These are phyloP conservation scores for Lerema accius DNA, from an alignment of 1,140 invertebrate genomes.

Conservation along the genomic window DNA sequence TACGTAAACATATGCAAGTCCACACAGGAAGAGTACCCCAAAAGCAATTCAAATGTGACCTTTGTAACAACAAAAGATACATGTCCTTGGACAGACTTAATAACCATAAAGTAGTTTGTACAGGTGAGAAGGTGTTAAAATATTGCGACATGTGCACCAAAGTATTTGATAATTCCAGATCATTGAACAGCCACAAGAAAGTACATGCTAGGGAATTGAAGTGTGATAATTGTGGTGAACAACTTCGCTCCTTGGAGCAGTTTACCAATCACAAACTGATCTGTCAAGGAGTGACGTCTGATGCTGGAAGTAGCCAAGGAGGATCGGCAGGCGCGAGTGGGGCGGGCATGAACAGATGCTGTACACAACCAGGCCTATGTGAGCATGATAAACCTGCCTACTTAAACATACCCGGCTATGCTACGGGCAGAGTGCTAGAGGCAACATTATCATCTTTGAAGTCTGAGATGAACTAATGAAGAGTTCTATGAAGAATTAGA, in stretches of 20 bases:
- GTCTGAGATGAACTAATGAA: constrained; percentile 79
- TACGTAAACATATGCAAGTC: constrained; percentile 83
- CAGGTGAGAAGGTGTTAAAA: constrained; percentile 79
- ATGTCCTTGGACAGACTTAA: constrained; percentile 81
- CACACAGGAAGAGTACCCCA: constrained; percentile 81
- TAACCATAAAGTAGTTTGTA: constrained; percentile 81
- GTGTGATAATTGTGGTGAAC: constrained; percentile 81
- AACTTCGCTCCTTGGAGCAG: constrained; percentile 78
- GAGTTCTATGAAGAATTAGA: constrained; percentile 46
- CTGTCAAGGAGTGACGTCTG: constrained; percentile 61
- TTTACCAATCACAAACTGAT: constrained; percentile 79
- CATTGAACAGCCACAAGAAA: constrained; percentile 82
- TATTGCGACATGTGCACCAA: constrained; percentile 83
- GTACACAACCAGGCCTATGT: constrained; percentile 75
- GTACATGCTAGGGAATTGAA: constrained; percentile 81
- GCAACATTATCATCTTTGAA: constrained; percentile 78
- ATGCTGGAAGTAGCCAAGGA: constrained; percentile 51
- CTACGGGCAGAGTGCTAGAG: constrained; percentile 71
- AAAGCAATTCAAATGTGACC: constrained; percentile 82
- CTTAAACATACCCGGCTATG: constrained; percentile 79
- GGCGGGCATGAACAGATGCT: constrained; percentile 65
- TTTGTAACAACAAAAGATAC: constrained; percentile 82
- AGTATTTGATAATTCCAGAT: constrained; percentile 82
- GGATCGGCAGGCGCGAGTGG: constrained; percentile 42
- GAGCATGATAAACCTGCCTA: constrained; percentile 82